Conservation (phyloP, 1,140 invertebrate species). For the Leptinotarsa undecemlineata region DNA sequence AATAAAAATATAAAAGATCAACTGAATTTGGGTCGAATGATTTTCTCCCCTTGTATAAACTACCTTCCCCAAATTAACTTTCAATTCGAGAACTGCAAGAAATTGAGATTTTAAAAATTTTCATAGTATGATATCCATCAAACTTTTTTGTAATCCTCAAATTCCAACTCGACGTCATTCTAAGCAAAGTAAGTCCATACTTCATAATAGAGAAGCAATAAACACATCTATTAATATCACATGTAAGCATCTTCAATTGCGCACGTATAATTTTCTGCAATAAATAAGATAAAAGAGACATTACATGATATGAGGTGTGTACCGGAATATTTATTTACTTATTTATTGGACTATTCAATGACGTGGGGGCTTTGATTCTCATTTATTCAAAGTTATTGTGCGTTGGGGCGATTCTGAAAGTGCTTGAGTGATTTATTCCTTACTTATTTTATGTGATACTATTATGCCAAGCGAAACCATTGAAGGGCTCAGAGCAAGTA, state of each 20-base stretch:
- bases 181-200: background rate
- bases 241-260: slow-evolving; percentile 8
- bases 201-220: background rate
- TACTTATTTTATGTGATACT: slow-evolving; percentile 8
- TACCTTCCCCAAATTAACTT: no score
- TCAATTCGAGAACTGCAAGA: no score
- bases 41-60: no score
- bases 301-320: slow-evolving; percentile 8
- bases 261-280: slow-evolving; percentile 5
- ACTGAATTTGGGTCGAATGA: no score
- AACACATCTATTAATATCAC: slow-evolving; percentile 8
- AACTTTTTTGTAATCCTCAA: no score
- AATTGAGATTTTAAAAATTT: no score
- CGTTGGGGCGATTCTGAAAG: background rate
- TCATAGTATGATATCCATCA: no score
- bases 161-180: background rate
- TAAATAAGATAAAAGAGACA: slow-evolving; percentile 8
- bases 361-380: slow-evolving; percentile 3
- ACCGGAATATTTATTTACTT: slow-evolving; percentile 6
- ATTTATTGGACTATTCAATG: slow-evolving; percentile 8
- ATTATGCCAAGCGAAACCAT: background rate
- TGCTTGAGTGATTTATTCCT: slow-evolving; percentile 6
- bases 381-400: slow-evolving; percentile 3
- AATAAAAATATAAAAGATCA: no score
- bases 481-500: background rate